Base-by-base conservation (phyloP, 2,113 vertebrate genomes). In the Propithecus coquereli region DNA sequence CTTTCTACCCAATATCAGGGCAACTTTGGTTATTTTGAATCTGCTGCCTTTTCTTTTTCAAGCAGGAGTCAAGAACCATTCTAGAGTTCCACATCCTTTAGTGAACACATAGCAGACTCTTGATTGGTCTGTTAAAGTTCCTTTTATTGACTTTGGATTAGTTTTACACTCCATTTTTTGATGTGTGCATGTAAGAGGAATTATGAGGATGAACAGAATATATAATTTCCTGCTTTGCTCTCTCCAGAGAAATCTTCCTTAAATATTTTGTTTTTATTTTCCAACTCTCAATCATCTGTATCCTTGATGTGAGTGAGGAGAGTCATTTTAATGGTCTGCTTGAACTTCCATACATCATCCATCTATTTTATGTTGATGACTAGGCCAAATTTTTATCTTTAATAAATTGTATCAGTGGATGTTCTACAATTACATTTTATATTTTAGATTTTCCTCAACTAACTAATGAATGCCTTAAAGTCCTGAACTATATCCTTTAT, bases 221-320 rank as follows among this genome's bases (percentile, higher is more conserved):
- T 27, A 54, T 12, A 82, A n/a, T 0, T 34, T 45, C 47, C 14
- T 68, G 20, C 32, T 76, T 3, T 34, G 2, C 1, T 76, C 1
- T 94, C 16, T 47, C 18, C 9, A 66, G 61, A 57, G 22, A 59
- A 63, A 27, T 47, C 8, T 65, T 73, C 7, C 52, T 85, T 82
- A 61, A 70, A 92, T 90, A n/a, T 45, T 37, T 18, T 52, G 1
- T 47, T 22, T 89, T 91, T 23, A 84, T 71, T 71, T 95, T 84
- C 34, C 3, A 80, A 3, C 4, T 50, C 61, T 71, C 1, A 40
- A 37, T 5, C 13, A 54, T 57, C 84, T 61, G 8, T 47, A 5
- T 27, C 5, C 3, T 81, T 95, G 27, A 77, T 47, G 30, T 71
- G 25, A 92, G 6, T 63, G 17, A 82, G 5, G 5, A 4, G 6